Base-by-base conservation (phyloP, 2,113 vertebrate genomes). In the Rhipidura dahli region DNA sequence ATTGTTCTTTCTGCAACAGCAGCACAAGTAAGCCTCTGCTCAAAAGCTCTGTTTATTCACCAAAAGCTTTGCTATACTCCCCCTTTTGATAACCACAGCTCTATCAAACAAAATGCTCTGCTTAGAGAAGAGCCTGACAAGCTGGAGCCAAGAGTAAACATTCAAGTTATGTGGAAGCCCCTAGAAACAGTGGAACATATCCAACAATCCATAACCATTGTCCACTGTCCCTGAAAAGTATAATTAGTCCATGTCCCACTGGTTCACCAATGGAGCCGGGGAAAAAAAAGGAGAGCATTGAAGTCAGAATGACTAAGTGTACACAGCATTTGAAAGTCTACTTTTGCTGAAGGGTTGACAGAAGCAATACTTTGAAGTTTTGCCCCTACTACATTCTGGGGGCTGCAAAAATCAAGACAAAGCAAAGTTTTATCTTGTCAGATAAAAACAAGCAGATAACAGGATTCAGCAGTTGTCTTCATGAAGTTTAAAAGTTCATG, bases 151-250 rank as follows among this genome's bases (percentile, higher is more conserved):
- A 94, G 89, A 94, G 77, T 95, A 96, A 97, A 94, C 73, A 92
- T 59, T 82, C 56, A 64, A 91, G 72, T 92, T 95, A 94, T 40
- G 57, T 87, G 68, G 68, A 86, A 95, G 86, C 83, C 91, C 96
- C 86, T 95, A 83, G 93, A 90, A 97, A 97, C 94, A 93, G 95
- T 95, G 94, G 96, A 96, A 91, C 49, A 50, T 40, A 79, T 94
- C 93, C 95, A 97, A 95, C 89, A 96, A 96, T 82, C 95, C 94
- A 94, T 87, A 95, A 91, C 78, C 69, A 79, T 68, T 94, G 91
- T 89, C 80, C 56, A 87, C 95, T 94, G 89, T 71, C 91, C 73
- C 93, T 87, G 89, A 92, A 92, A 89, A 96, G 93, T 68, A 12
- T 92, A 96, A 95, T 97, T 94, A 96, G 72, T 87, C 51, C 93